A percentile compares a stretch with the other conserved stretches of the same genome.
These are phyloP conservation scores for Lasioglossum villosulum DNA, from an alignment of 2,888 invertebrate species.

Conservation along the genomic window DNA sequence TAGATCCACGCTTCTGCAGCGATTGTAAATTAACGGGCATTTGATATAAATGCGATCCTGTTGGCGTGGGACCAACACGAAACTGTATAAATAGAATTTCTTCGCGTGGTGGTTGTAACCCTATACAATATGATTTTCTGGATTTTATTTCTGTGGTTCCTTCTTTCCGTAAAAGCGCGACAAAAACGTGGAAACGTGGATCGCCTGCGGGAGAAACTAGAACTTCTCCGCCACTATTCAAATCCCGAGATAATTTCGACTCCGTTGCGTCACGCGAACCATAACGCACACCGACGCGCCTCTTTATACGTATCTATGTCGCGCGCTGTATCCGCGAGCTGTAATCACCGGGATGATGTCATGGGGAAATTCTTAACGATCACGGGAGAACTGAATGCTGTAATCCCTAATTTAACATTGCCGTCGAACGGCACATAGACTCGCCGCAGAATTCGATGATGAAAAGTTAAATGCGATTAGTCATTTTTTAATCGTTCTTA, in stretches of 20 bases:
- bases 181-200: slow-evolving; percentile 44
- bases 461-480: background rate
- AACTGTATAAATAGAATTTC: slow-evolving; percentile 53
- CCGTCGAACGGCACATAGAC: background rate
- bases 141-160: slow-evolving; percentile 49
- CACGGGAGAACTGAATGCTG: slow-evolving; percentile 31
- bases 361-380: slow-evolving; percentile 59
- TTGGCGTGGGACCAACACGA: slow-evolving; percentile 53
- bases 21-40: slow-evolving; percentile 55
- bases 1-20: slow-evolving; percentile 39
- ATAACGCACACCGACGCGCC: slow-evolving; percentile 47
- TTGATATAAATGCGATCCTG: slow-evolving; percentile 58
- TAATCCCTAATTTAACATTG: slow-evolving; percentile 8
- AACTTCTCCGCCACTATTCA: slow-evolving; percentile 21
- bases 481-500: background rate
- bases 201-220: slow-evolving; percentile 17
- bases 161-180: slow-evolving; percentile 29
- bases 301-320: slow-evolving; percentile 17
- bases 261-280: slow-evolving; percentile 56
- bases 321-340: slow-evolving; percentile 29
- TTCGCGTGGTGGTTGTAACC: slow-evolving; percentile 35
- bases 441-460: background rate
- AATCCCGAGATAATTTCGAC: slow-evolving; percentile 51
- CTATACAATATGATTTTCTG: slow-evolving; percentile 49
- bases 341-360: slow-evolving; percentile 62